Conservation (phyloP, 2,797 vertebrate genomes). For the Pseudomugil gertrudae region DNA sequence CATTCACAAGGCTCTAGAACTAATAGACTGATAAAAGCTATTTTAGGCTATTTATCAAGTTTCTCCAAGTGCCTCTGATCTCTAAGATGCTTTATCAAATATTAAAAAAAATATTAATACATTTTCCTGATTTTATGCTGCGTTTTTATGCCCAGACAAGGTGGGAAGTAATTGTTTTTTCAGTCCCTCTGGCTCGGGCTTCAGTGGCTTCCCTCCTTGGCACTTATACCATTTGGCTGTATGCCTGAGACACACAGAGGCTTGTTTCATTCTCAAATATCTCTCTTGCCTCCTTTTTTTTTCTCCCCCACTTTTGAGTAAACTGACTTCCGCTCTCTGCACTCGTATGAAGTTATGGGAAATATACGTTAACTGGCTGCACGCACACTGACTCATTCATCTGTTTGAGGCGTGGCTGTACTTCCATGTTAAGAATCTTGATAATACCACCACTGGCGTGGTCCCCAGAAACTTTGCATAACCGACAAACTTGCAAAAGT, state of each 20-base stretch:
- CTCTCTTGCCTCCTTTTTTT: constrained; percentile 11
- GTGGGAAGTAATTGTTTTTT: constrained; percentile 55
- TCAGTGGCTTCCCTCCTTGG: constrained; percentile 69
- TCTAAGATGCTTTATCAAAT: too few species aligned
- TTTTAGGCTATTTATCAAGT: neutral
- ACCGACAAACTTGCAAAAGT: constrained; percentile 65
- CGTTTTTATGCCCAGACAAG: constrained; percentile 47
- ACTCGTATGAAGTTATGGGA: constrained; percentile 41
- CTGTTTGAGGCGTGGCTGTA: constrained; percentile 27
- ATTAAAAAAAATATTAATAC: constrained; percentile 1
- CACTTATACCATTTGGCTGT: constrained; percentile 58
- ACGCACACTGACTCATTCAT: constrained; percentile 38
- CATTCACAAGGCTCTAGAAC: neutral
- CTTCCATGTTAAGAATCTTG: constrained; percentile 22
- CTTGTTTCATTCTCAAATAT: constrained; percentile 60
- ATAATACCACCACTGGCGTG: constrained; percentile 25
- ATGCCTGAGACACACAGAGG: constrained; percentile 56
- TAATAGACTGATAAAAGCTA: neutral
- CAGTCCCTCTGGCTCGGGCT: constrained; percentile 51
- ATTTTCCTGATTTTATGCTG: constrained; percentile 14
- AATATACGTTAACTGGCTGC: constrained; percentile 31
- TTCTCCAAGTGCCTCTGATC: too few species aligned
- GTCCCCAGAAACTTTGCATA: constrained; percentile 58
- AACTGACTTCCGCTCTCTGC: constrained; percentile 41
- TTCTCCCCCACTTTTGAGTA: constrained; percentile 6